phyloP scores from a whole-genome alignment of 1,140 invertebrate genomes.

The Adoxophyes honmai region DNA sequence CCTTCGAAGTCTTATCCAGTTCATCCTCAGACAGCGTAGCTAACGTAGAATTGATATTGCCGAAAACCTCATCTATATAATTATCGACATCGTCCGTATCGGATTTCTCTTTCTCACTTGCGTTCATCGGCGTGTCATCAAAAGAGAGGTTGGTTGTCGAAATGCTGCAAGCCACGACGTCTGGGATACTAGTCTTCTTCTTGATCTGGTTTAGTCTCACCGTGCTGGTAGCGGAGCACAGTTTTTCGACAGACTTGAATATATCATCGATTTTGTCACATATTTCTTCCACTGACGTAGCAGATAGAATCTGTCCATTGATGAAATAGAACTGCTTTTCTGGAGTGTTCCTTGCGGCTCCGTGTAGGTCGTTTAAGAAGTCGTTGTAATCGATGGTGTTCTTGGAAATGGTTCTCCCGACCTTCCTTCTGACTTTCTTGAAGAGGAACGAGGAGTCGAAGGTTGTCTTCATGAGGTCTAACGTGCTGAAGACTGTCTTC shows the following conservation, averaged over 20 bases:
- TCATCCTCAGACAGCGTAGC: background rate
- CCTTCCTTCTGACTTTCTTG: constrained; percentile 45
- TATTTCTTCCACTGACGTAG: constrained; percentile 14
- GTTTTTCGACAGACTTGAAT: constrained; percentile 14
- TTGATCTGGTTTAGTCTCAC: background rate
- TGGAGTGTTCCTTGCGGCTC: background rate
- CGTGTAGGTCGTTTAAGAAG: constrained; percentile 43
- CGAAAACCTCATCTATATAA: constrained; percentile 11
- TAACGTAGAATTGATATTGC: background rate
- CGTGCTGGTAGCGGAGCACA: constrained; percentile 11
- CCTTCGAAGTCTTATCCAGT: background rate
- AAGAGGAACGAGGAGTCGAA: constrained; percentile 57
- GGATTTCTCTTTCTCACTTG: constrained; percentile 5
- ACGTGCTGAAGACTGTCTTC: constrained; percentile 42
- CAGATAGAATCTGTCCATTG: constrained; percentile 13
- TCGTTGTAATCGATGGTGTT: constrained; percentile 50
- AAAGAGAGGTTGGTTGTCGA: constrained; percentile 10
- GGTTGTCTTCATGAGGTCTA: constrained; percentile 46
- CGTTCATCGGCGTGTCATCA: background rate
- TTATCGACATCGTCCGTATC: background rate
- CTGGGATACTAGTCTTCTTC: background rate
- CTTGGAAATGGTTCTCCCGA: constrained; percentile 42
- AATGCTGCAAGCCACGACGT: constrained; percentile 6
- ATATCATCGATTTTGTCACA: constrained; percentile 14
- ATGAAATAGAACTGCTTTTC: constrained; percentile 16